Conservation (phyloP, 2,797 vertebrate species). For the Sebastes nivosus region DNA sequence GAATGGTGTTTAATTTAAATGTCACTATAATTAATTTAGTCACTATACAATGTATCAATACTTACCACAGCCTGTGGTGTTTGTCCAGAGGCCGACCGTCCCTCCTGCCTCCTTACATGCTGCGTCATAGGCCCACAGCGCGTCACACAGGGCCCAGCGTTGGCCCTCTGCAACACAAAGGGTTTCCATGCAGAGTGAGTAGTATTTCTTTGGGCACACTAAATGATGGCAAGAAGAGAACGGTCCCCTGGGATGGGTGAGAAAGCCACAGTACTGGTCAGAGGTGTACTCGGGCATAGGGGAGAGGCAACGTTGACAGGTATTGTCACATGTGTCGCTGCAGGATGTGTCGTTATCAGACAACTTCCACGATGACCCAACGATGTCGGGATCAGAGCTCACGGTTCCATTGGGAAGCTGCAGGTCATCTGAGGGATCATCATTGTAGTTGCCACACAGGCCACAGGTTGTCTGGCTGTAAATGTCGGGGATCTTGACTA, state of each 20-base stretch:
- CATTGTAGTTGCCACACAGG: conserved; percentile 51
- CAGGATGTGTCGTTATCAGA: conserved; percentile 16
- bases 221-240: conserved; percentile 43
- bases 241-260: conserved; percentile 13
- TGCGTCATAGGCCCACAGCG: conserved; percentile 28
- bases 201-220: conserved; percentile 20
- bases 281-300: conserved; percentile 9
- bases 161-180: conserved; percentile 22
- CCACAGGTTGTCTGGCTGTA: conserved; percentile 21
- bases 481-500: conserved; percentile 15
- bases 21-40: neutral
- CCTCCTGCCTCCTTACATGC: conserved; percentile 47
- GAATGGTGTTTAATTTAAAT: neutral
- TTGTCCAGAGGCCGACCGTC: conserved; percentile 39
- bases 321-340: conserved; percentile 4
- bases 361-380: conserved; percentile 19
- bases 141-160: conserved; percentile 13
- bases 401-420: conserved; percentile 17
- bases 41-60: neutral
- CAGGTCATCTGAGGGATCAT: conserved; percentile 32
- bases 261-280: conserved; percentile 44
- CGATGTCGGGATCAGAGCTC: conserved; percentile 7
- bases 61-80: conserved; percentile 52
- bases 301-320: conserved; percentile 7
- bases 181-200: conserved; percentile 37